Evolutionary conservation across 2,113 vertebrate species (phyloP), one percentile per base, ranked within the genome.

Genomic region (Catharus minimus): DNA sequence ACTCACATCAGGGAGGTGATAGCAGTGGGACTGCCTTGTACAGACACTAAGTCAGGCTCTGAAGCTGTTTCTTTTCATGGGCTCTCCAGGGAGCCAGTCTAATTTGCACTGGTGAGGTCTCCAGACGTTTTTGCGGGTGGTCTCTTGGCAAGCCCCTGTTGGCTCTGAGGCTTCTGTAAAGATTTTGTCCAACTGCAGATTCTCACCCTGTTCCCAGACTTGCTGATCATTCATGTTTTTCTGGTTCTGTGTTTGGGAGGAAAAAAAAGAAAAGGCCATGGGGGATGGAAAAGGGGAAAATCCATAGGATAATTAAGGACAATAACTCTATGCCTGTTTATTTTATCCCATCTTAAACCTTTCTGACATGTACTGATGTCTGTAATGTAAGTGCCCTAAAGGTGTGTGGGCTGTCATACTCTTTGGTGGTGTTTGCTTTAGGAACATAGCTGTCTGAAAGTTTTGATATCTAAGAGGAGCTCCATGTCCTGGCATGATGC

Each of bases 381-480:
- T 96, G 94, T 93, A 95, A 97, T 65, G 95, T 89, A 97, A 93
- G 96, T 96, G 92, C 97, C 96, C 95, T 96, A 79, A 96, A 97
- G 97, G 98, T 98, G 97, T 98, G 97, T 98, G 97, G 97, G 97
- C 98, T 28, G 56, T 95, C 81, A 61, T 95, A 50, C 85, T 96
- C 94, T 90, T 87, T 82, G 78, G 73, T 90, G 77, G 68, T 98
- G 96, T 98, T 98, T 98, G 95, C 92, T 97, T 97, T 97, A 92
- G 97, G 93, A 95, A 96, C 94, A 49, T 92, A 96, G 87, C 96
- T 97, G 97, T 98, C 97, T 97, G 97, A 96, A 95, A 96, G 95
- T 95, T 91, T 92, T 88, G 94, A 89, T 96, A 92, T 95, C 91
- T 87, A 80, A 96, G 96, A 96, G 90, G 85, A 96, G 78, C 92